These are phyloP conservation scores for Osmoderma eremita DNA, from an alignment of 2,888 invertebrate genomes.

Conservation along the genomic window DNA sequence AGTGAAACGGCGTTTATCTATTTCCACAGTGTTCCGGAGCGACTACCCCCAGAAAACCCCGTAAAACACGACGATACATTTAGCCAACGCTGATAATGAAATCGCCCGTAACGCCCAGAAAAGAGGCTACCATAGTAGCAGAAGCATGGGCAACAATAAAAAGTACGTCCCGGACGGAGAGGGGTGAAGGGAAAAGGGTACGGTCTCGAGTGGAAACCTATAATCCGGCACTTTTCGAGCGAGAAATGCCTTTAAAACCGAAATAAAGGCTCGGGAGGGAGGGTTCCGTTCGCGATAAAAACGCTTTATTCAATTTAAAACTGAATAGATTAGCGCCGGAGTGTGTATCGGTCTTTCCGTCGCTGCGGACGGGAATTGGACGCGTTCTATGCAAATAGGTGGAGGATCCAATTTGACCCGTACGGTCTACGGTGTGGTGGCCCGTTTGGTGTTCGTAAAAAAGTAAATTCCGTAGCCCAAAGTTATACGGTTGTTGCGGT, in stretches of 20 bases:
- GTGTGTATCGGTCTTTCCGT: conserved; percentile 22
- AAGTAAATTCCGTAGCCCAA: no score
- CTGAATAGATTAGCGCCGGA: conserved; percentile 36
- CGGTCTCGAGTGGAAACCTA: conserved; percentile 28
- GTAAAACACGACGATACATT: conserved; percentile 36
- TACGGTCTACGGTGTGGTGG: no score
- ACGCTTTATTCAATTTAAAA: conserved; percentile 42
- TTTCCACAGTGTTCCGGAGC: conserved; percentile 1
- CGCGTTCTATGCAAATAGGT: conserved; percentile 47
- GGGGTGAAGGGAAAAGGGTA: conserved; percentile 12
- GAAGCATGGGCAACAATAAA: conserved; percentile 30
- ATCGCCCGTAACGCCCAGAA: conserved; percentile 33
- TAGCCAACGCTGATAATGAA: conserved; percentile 36
- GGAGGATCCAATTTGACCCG: conserved; percentile 60
- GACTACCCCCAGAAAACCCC: conserved; percentile 3
- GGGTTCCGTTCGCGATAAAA: conserved; percentile 35
- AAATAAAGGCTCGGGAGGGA: conserved; percentile 29
- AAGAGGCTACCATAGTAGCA: conserved; percentile 35
- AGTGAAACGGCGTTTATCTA: conserved; percentile 18
- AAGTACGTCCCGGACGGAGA: not conserved
- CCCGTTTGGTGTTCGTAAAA: no score
- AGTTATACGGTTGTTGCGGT: no score
- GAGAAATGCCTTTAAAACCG: conserved; percentile 37
- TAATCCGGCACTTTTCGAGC: conserved; percentile 35
- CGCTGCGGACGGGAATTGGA: conserved; percentile 38